These are phyloP conservation scores for Acrocyrtus sp. DNA, from an alignment of 2,888 invertebrate genomes.

Conservation along the genomic window DNA sequence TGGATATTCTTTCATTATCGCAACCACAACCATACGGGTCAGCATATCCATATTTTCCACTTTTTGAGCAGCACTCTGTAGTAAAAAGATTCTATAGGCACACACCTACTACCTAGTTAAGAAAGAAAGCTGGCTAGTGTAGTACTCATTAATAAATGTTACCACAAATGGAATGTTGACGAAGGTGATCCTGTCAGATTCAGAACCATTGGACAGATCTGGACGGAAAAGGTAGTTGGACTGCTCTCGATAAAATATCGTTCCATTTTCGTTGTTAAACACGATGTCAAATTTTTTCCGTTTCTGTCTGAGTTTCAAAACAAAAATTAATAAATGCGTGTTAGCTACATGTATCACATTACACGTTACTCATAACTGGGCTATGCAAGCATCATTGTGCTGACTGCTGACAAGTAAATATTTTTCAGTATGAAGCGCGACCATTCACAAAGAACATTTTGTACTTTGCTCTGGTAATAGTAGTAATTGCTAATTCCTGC, in stretches of 20 bases:
- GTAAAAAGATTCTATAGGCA: too few species aligned
- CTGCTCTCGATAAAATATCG: conserved; percentile 76
- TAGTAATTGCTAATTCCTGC: too few species aligned
- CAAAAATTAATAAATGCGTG: not conserved
- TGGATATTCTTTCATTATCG: conserved; percentile 4
- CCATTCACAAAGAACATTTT: too few species aligned
- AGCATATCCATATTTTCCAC: not conserved
- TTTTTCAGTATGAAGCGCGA: too few species aligned
- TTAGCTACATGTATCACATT: too few species aligned
- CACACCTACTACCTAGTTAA: too few species aligned
- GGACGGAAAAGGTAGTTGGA: conserved; percentile 77
- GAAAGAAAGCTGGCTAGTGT: too few species aligned
- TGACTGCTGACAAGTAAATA: too few species aligned
- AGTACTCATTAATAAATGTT: too few species aligned
- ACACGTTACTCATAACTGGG: too few species aligned
- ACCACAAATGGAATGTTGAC: conserved; percentile 80
- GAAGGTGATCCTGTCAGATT: conserved; percentile 76
- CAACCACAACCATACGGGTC: conserved; percentile 21
- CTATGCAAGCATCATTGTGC: too few species aligned
- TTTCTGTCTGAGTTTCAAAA: conserved; percentile 75
- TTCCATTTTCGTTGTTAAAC: conserved; percentile 79
- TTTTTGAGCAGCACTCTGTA: conserved; percentile 31
- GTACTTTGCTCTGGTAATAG: too few species aligned
- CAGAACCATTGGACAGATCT: conserved; percentile 74
- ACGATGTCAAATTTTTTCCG: conserved; percentile 80